Evolutionary conservation across 2,888 invertebrate species (phyloP).

Genomic region (Diaprepes abbreviatus): DNA sequence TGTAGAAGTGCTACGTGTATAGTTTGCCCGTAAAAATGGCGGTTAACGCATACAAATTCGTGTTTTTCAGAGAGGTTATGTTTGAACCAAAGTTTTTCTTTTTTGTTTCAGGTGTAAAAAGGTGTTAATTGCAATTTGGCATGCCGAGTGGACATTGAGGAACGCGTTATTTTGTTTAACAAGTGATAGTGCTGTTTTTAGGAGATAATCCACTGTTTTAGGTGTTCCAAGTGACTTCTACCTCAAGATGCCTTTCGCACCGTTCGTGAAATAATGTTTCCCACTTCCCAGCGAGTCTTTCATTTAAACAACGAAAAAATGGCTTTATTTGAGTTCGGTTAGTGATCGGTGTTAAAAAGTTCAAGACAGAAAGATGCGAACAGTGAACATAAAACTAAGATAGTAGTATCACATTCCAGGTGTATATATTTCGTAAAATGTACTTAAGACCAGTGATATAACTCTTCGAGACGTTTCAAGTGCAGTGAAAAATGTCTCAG

Average conservation of each 20-base stretch:
- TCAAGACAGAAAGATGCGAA: slow-evolving; percentile 39
- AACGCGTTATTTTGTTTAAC: not conserved
- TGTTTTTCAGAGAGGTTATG: slow-evolving; percentile 62
- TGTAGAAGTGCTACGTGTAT: slow-evolving; percentile 30
- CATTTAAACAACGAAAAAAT: slow-evolving; percentile 64
- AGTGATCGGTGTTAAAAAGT: slow-evolving; percentile 51
- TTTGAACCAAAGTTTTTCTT: slow-evolving; percentile 59
- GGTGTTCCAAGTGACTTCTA: slow-evolving; percentile 16
- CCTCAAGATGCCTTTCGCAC: slow-evolving; percentile 40
- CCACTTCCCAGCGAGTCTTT: slow-evolving; percentile 53
- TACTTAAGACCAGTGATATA: slow-evolving; percentile 56
- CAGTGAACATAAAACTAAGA: slow-evolving; percentile 37
- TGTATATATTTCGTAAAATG: slow-evolving; percentile 52
- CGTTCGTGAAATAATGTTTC: slow-evolving; percentile 60
- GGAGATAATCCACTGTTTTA: not conserved
- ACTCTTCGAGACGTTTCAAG: slow-evolving; percentile 49
- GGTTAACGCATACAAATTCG: slow-evolving; percentile 52
- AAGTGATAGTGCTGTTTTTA: slow-evolving; percentile 6
- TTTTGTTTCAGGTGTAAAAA: slow-evolving; percentile 60
- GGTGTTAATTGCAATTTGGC: slow-evolving; percentile 45
- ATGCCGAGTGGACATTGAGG: not conserved
- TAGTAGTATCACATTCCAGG: slow-evolving; percentile 48
- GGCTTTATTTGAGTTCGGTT: slow-evolving; percentile 69
- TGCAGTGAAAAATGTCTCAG: slow-evolving; percentile 66
- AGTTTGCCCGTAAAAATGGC: slow-evolving; percentile 35